phyloP scores from a whole-genome alignment of 2,113 vertebrate genomes.

The Pomatorhinus ruficollis region DNA sequence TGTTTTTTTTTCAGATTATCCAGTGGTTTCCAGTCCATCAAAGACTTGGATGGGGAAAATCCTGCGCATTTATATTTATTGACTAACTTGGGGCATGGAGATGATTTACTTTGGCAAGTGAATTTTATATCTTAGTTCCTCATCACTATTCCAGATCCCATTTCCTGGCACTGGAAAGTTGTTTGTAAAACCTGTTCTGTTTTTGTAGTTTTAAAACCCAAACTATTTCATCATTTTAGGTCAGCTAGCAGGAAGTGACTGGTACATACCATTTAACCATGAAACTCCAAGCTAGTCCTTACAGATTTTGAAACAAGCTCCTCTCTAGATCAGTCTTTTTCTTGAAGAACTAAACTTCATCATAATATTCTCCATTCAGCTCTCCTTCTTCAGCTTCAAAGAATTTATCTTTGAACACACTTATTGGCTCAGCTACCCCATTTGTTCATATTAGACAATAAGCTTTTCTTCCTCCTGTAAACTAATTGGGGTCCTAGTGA shows the following conservation, averaged over 20 bases:
- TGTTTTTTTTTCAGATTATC: neutral
- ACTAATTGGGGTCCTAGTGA: neutral
- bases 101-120: slow-evolving; percentile 31
- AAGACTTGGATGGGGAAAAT: neutral
- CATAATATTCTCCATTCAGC: neutral
- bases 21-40: neutral
- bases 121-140: neutral
- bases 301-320: neutral
- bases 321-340: neutral
- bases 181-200: neutral
- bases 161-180: neutral
- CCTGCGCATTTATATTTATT: neutral
- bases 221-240: neutral
- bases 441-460: neutral
- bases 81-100: neutral
- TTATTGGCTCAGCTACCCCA: neutral
- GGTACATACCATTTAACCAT: neutral
- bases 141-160: neutral
- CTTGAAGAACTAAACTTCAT: neutral
- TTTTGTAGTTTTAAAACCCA: neutral
- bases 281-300: neutral
- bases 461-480: neutral
- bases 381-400: neutral
- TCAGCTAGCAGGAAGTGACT: neutral
- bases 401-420: neutral